phyloP scores from a whole-genome alignment of 2,797 vertebrate genomes.

The Malacoctenus gilli region DNA sequence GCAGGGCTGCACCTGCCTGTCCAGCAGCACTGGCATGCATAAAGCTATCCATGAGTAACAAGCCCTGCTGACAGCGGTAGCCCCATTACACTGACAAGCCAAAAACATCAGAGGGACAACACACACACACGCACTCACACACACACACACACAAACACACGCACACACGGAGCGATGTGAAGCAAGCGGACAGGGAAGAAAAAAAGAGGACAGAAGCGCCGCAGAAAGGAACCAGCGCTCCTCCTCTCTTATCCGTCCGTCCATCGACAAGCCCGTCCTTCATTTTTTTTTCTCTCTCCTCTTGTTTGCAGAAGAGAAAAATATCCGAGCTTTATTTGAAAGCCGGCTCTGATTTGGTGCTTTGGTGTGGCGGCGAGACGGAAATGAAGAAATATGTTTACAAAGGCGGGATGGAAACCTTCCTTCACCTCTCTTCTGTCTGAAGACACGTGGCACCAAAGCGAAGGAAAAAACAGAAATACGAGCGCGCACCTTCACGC shows the following conservation, averaged over 20 bases:
- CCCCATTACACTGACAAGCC: slow-evolving; percentile 81
- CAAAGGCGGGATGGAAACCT: slow-evolving; percentile 24
- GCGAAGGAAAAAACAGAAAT: slow-evolving; percentile 2
- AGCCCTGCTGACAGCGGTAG: slow-evolving; percentile 76
- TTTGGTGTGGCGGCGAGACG: slow-evolving; percentile 22
- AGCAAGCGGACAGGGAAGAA: slow-evolving; percentile 41
- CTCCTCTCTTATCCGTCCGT: slow-evolving; percentile 25
- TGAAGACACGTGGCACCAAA: not conserved
- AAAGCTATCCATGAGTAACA: slow-evolving; percentile 75
- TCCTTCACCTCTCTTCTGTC: slow-evolving; percentile 16
- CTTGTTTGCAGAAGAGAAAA: slow-evolving; percentile 20
- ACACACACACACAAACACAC: slow-evolving; percentile 35
- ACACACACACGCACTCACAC: slow-evolving; percentile 22
- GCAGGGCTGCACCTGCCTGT: slow-evolving; percentile 55
- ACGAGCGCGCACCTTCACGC: not conserved
- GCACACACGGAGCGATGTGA: slow-evolving; percentile 53
- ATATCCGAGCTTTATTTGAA: slow-evolving; percentile 20
- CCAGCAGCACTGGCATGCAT: slow-evolving; percentile 57
- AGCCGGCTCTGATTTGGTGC: slow-evolving; percentile 36
- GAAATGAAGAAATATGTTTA: slow-evolving; percentile 36
- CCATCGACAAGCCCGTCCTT: slow-evolving; percentile 15
- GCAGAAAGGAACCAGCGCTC: slow-evolving; percentile 32
- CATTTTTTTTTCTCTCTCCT: not conserved
- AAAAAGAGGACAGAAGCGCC: slow-evolving; percentile 28
- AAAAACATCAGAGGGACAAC: slow-evolving; percentile 70